These are phyloP conservation scores for Candoia aspera DNA, from an alignment of 2,113 vertebrate genomes.

Conservation along the genomic window DNA sequence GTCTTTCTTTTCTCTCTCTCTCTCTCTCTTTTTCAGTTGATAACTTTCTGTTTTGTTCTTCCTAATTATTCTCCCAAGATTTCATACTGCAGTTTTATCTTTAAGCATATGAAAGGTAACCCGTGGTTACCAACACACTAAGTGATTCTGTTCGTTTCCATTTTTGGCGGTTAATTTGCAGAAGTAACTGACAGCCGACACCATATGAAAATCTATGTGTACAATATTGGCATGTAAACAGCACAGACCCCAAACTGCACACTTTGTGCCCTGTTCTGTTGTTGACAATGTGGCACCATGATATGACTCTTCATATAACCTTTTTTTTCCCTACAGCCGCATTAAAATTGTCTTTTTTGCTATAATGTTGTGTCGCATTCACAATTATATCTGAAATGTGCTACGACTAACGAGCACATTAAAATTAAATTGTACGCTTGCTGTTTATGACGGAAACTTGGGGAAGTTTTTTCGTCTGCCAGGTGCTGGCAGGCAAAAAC, in stretches of 20 bases:
- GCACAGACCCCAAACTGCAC: slow-evolving; percentile 95
- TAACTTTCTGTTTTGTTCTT: slow-evolving; percentile 89
- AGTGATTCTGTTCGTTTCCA: slow-evolving; percentile 91
- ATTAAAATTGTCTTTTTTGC: slow-evolving; percentile 99
- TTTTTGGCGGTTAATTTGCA: slow-evolving; percentile 98
- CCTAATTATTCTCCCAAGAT: slow-evolving; percentile 96
- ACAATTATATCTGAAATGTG: slow-evolving; percentile 85
- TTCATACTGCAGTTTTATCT: slow-evolving; percentile 96
- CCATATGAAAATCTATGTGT: slow-evolving; percentile 91
- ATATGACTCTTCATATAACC: slow-evolving; percentile 98
- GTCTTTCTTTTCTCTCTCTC: background rate
- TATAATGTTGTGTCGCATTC: slow-evolving; percentile 88
- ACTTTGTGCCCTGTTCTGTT: slow-evolving; percentile 89
- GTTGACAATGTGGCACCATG: slow-evolving; percentile 97
- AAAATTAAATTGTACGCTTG: slow-evolving; percentile 88
- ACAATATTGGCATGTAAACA: slow-evolving; percentile 99
- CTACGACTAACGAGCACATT: slow-evolving; percentile 90
- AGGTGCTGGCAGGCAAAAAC: slow-evolving; percentile 80
- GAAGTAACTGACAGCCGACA: slow-evolving; percentile 99
- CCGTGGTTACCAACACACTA: slow-evolving; percentile 94
- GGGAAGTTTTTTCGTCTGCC: slow-evolving; percentile 84
- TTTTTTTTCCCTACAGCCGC: slow-evolving; percentile 96
- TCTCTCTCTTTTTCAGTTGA: slow-evolving; percentile 74
- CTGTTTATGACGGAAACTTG: slow-evolving; percentile 84
- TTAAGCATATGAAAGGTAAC: slow-evolving; percentile 97